phyloP scores from a whole-genome alignment of 2,888 invertebrate genomes.

The Agrotis exclamationis region DNA sequence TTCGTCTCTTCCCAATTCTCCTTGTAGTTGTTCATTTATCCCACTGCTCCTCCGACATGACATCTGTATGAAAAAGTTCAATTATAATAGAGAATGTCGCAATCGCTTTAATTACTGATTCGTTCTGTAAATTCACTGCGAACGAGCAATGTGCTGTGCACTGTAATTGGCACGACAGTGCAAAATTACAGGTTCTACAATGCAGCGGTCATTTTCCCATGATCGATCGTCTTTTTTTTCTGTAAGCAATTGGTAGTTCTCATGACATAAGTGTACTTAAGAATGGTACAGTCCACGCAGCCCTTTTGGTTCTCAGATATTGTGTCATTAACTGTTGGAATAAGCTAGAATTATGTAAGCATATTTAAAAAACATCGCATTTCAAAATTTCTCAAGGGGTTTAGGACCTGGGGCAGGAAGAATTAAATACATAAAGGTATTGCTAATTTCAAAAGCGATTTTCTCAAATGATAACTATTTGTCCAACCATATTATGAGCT shows the following conservation, averaged over 20 bases:
- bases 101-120: background rate
- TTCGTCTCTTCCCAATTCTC: no score
- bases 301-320: background rate
- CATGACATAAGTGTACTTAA: background rate
- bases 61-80: no score
- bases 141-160: constrained; percentile 19
- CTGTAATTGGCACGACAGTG: constrained; percentile 21
- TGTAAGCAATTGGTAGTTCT: background rate
- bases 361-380: no score
- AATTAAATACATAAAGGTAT: background rate
- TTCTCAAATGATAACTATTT: no score
- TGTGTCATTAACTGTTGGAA: background rate
- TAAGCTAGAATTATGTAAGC: no score
- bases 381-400: background rate
- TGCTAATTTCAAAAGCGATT: no score
- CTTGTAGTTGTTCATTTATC: no score
- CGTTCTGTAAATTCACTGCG: constrained; percentile 18
- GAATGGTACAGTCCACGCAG: background rate
- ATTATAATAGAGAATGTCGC: no score
- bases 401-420: background rate
- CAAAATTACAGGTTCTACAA: constrained; percentile 25
- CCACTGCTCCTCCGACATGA: no score
- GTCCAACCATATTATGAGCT: no score
- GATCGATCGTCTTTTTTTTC: constrained; percentile 27
- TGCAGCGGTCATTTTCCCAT: constrained; percentile 38